Evolutionary conservation across 2,888 invertebrate genomes (phyloP), one percentile per base, ranked within the genome.

Genomic region (Stenotaenia linearis): DNA sequence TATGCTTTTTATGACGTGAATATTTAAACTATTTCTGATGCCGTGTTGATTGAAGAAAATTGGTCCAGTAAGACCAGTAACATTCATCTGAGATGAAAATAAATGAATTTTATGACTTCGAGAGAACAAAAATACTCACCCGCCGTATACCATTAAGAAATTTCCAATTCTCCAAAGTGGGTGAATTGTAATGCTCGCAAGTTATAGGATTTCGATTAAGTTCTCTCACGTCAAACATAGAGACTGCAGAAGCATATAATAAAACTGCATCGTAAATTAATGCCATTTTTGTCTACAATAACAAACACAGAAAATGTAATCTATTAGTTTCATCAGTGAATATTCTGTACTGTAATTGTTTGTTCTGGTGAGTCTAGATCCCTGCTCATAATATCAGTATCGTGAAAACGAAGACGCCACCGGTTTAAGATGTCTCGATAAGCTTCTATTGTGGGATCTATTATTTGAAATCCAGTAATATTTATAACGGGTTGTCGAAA

Each of bases 1-100:
- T 15, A 69, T 25, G 28, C 9, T 69, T 5, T 28, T 69, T 7
- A 69, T 28, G n/a, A 69, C 69, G 25, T 69, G 69, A 83, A 98
- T 93, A 82, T 92, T 91, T 85, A 97, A 96, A 86, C 96, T 93
- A 75, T 94, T 93, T 81, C 98, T 90, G 87, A 95, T 94, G 79
- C 97, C 97, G 88, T 95, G 93, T 28, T 79, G 21, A 88, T 97
- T 96, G 87, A 97, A 96, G 88, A 94, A 94, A 84, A 97, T 95
- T 80, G 92, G 91, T 82, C 97, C 97, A 0, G 96, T 96, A 83
- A 96, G 88, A n/a, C 97, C 97, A 83, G 92, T 91, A 91, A 95
- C 94, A 88, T 95, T 94, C 82, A 96, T 92, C 95, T 95, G 18
- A 69, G n/a, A 69, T 69, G 12, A 69, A 10, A 69, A 32, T 5